A percentile compares a stretch with the other conserved stretches of the same genome.
These are phyloP conservation scores for Perccottus glenii DNA, from an alignment of 2,113 vertebrate genomes.

Conservation along the genomic window DNA sequence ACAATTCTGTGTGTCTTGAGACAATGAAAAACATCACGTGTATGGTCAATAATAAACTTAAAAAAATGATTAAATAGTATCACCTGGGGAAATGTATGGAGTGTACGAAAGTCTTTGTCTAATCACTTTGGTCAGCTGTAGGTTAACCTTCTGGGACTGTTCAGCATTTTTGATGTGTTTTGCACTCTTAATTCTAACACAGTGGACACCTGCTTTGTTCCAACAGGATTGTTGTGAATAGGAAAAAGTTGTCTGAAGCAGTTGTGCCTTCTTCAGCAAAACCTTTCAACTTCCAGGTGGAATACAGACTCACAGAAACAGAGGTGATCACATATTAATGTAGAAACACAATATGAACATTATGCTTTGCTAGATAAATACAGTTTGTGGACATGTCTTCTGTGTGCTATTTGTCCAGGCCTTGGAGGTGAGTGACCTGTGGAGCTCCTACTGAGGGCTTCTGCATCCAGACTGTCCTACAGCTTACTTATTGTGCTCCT, in stretches of 20 bases:
- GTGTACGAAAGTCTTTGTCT: too few relatives aligned
- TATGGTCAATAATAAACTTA: too few relatives aligned
- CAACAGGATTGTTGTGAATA: conserved; percentile 78
- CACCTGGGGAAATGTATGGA: too few relatives aligned
- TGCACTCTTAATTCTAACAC: too few relatives aligned
- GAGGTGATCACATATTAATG: conserved; percentile 52
- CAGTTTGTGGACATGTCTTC: background rate
- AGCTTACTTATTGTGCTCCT: conserved; percentile 8
- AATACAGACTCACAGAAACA: conserved; percentile 65
- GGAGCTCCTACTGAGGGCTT: conserved; percentile 77
- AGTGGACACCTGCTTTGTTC: background rate
- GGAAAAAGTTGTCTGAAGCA: conserved; percentile 59
- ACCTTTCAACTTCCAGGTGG: conserved; percentile 71
- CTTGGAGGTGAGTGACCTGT: conserved; percentile 84
- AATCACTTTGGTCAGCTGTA: too few relatives aligned
- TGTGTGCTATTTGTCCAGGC: conserved; percentile 69
- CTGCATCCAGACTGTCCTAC: background rate
- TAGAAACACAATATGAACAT: background rate
- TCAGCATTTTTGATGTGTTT: too few relatives aligned
- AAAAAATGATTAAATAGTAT: too few relatives aligned
- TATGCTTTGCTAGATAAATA: background rate
- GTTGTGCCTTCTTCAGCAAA: conserved; percentile 75
- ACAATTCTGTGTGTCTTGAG: too few relatives aligned
- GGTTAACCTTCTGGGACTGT: too few relatives aligned
- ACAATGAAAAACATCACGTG: too few relatives aligned